Evolutionary conservation across 2,113 vertebrate species (phyloP), one percentile per base, ranked within the genome.

Genomic region (Helogale parvula): DNA sequence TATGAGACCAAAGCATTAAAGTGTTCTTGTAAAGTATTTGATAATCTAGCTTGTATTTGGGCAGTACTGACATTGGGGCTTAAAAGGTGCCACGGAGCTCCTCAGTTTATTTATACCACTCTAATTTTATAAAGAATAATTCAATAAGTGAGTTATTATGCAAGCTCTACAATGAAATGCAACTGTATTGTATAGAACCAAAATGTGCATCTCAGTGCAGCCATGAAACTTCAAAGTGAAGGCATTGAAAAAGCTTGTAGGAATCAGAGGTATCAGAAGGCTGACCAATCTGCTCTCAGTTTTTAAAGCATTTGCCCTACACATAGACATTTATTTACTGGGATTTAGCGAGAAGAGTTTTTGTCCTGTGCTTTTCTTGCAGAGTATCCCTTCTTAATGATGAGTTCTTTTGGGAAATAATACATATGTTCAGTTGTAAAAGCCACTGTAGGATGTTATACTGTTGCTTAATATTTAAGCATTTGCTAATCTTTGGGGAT

Each of bases 1-100:
- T 81, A 47, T 69, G 90, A 96, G 45, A 98, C 88, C 69, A n/a
- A 3, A 7, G 1, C 71, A 54, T 90, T 93, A 69, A 97, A 86
- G 29, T 68, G 60, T 95, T 97, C 82, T 97, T 90, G 57, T 97
- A 94, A 98, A 93, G 33, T 38, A n/a, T 35, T 71, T 27, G 31
- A 15, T 88, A 68, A 91, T 82, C 88, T 95, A 80, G 45, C 45
- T 93, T 33, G 54, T 87, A 0, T 96, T 50, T 69, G 94, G 93
- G 66, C 66, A 77, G 87, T 38, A 52, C 80, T 80, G 91, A 52
- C 65, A 33, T 10, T 35, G 57, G 47, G 27, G 52, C 15, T 77
- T 95, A 93, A 92, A 35, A 10, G 23, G 23, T 50, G 50, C 50
- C 50, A 50, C 13, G 50, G 52, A 96, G 76, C 72, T 72, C 19